Percentiles rank a stretch among this genome's conserved stretches.
Evolutionary conservation across 2,113 vertebrate genomes (phyloP).

Genomic region (Spizaetus ornatus): DNA sequence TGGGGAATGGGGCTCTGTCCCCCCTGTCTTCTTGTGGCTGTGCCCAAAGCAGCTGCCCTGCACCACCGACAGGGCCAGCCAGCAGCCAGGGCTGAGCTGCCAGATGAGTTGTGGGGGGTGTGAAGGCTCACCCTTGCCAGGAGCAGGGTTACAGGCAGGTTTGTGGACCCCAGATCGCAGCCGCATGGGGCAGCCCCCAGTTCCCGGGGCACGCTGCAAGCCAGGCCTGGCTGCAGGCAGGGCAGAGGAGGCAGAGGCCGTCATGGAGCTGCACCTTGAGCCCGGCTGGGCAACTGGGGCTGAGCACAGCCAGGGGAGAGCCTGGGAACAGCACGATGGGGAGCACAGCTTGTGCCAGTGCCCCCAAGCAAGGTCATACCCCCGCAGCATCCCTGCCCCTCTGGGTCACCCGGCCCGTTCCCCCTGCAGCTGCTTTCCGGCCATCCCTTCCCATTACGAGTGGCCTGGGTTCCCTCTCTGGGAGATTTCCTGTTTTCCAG

Average conservation of each 20-base stretch:
- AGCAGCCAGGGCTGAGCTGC: neutral
- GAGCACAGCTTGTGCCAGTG: neutral
- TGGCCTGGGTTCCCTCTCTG: neutral
- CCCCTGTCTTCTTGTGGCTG: fast-evolving
- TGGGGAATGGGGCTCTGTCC: neutral
- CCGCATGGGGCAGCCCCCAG: fast-evolving
- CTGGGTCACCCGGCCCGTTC: neutral
- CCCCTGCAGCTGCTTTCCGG: neutral
- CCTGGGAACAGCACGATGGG: neutral
- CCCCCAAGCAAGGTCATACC: neutral
- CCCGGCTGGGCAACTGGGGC: neutral
- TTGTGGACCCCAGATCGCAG: neutral
- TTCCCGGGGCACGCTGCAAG: fast-evolving
- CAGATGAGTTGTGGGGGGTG: fast-evolving
- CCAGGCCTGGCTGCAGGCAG: neutral
- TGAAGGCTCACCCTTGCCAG: neutral
- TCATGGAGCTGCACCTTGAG: fast-evolving
- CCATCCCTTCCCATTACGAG: neutral
- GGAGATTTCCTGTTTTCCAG: constrained; percentile 42
- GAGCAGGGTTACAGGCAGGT: too few relatives aligned
- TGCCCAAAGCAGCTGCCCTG: neutral
- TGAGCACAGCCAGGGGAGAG: neutral
- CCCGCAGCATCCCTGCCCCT: neutral
- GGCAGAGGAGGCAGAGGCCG: neutral
- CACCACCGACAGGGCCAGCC: neutral